phyloP scores from a whole-genome alignment of 2,797 vertebrate genomes.

The Enteromius afrohamiltoni region DNA sequence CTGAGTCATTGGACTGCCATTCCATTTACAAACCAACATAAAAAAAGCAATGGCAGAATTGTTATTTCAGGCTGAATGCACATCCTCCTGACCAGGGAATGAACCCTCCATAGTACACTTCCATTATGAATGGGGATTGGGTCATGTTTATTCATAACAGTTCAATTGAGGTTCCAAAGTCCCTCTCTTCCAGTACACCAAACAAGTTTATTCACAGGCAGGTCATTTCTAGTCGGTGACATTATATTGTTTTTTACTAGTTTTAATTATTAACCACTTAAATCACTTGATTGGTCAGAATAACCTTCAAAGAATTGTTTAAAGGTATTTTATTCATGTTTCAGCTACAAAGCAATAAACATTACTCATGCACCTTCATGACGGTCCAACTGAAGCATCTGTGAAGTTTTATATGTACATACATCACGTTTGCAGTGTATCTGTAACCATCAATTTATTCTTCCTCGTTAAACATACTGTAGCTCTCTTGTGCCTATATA shows the following conservation, averaged over 20 bases:
- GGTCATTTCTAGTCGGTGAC: neutral
- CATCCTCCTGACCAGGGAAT: slow-evolving; percentile 44
- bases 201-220: neutral
- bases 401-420: slow-evolving; percentile 6
- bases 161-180: neutral
- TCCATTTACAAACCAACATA: neutral
- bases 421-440: neutral
- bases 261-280: neutral
- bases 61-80: slow-evolving; percentile 24
- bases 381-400: neutral
- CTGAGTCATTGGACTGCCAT: neutral
- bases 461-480: slow-evolving; percentile 17
- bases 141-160: slow-evolving; percentile 54
- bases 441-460: neutral
- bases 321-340: neutral
- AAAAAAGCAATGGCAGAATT: neutral
- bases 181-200: neutral
- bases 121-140: slow-evolving; percentile 47
- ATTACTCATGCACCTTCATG: neutral
- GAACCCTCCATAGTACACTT: slow-evolving; percentile 47
- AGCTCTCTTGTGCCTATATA: neutral
- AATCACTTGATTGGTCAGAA: neutral
- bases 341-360: neutral
- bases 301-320: neutral
- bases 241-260: neutral